These are phyloP conservation scores for Tipula unca DNA, from an alignment of 2,888 invertebrate genomes.

Conservation along the genomic window DNA sequence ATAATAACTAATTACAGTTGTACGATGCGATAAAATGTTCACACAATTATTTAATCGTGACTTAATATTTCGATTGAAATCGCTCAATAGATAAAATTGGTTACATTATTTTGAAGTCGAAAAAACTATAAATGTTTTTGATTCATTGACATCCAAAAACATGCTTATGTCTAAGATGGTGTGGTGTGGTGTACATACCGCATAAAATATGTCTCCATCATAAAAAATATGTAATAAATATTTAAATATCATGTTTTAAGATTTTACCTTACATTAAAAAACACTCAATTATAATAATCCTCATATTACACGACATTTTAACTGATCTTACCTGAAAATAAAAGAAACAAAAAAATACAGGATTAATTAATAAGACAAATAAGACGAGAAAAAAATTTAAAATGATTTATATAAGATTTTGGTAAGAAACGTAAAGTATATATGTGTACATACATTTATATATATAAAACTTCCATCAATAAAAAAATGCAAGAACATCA, in stretches of 20 bases:
- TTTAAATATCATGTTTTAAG: neutral
- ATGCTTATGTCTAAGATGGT: neutral
- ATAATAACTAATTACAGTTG: too few relatives aligned
- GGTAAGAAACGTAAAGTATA: neutral
- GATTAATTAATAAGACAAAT: slow-evolving; percentile 2
- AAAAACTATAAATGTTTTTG: too few relatives aligned
- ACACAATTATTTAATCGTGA: too few relatives aligned
- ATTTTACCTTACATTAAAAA: slow-evolving; percentile 14
- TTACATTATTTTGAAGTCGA: too few relatives aligned
- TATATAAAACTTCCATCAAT: too few relatives aligned
- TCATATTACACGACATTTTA: slow-evolving; percentile 14
- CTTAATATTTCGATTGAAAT: too few relatives aligned
- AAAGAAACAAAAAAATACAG: neutral
- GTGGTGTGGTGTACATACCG: neutral
- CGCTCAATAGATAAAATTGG: too few relatives aligned
- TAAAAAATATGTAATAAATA: neutral
- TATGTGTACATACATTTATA: neutral
- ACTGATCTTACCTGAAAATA: slow-evolving; percentile 8
- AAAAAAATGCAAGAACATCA: neutral
- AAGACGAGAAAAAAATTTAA: neutral
- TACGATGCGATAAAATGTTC: too few relatives aligned
- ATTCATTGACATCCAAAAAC: neutral
- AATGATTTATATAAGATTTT: neutral
- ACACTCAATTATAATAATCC: slow-evolving; percentile 8
- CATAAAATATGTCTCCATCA: neutral